Evolutionary conservation across 2,797 vertebrate genomes (phyloP).

Genomic region (Lateolabrax maculatus): DNA sequence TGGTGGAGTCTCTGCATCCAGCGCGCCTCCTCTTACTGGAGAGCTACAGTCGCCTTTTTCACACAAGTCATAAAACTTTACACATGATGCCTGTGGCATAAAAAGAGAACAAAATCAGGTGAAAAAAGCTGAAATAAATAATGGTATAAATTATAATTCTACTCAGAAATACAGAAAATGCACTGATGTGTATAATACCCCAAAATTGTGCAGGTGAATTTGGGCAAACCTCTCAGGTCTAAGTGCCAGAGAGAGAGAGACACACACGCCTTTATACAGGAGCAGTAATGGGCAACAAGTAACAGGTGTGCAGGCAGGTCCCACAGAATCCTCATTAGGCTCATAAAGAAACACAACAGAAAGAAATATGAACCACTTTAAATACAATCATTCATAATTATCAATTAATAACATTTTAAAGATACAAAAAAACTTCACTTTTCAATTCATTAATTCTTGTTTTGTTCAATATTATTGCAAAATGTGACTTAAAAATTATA

Average conservation of each 20-base stretch:
- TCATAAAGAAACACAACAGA: constrained; percentile 18
- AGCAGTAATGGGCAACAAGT: constrained; percentile 19
- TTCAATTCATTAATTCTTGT: not conserved
- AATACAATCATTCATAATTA: not conserved
- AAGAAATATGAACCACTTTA: not conserved
- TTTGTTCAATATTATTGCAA: not conserved
- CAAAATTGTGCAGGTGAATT: not conserved
- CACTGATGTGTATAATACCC: not conserved
- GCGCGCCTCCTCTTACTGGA: not conserved
- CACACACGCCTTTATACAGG: constrained; percentile 8
- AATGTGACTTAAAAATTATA: not conserved
- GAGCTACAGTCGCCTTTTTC: not conserved
- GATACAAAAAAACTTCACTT: not conserved
- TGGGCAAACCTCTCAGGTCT: not conserved
- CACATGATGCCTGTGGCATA: fast-evolving
- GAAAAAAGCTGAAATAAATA: too few relatives aligned
- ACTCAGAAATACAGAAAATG: not conserved
- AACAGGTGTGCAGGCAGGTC: constrained; percentile 27
- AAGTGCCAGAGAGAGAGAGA: not conserved
- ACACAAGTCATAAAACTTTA: not conserved
- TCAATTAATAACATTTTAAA: not conserved
- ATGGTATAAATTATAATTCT: too few relatives aligned
- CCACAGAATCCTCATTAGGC: constrained; percentile 19
- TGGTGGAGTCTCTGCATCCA: not conserved
- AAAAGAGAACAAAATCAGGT: not conserved